These are phyloP conservation scores for Calyptomena viridis DNA, from an alignment of 2,113 vertebrate genomes.

Conservation along the genomic window DNA sequence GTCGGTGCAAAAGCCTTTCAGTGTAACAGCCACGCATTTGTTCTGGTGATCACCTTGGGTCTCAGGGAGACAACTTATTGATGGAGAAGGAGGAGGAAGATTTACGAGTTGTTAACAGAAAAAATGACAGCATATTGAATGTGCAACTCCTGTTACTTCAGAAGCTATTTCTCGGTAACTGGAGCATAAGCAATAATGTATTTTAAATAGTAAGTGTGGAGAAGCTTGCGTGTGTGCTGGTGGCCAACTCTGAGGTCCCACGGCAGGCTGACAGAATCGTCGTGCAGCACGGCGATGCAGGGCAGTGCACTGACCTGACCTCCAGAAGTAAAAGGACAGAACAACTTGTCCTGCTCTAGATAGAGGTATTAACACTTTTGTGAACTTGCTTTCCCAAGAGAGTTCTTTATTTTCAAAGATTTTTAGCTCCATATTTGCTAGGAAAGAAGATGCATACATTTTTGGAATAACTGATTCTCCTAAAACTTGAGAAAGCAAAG, in stretches of 20 bases:
- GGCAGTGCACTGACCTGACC: not conserved
- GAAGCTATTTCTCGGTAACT: not conserved
- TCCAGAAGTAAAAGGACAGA: not conserved
- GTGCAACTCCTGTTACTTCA: not conserved
- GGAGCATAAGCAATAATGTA: not conserved
- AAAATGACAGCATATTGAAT: not conserved
- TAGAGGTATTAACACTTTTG: not conserved
- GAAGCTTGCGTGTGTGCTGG: fast-evolving
- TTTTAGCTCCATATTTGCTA: not conserved
- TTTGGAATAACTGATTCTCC: not conserved
- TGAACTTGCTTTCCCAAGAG: not conserved
- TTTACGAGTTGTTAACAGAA: not conserved
- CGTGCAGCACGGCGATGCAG: fast-evolving
- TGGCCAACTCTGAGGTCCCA: not conserved
- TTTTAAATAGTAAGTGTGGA: fast-evolving
- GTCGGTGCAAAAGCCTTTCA: fast-evolving
- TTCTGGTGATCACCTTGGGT: not conserved
- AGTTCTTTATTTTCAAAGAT: not conserved
- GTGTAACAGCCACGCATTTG: fast-evolving
- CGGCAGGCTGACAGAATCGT: fast-evolving
- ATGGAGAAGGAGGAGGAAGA: not conserved
- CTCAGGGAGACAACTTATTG: not conserved
- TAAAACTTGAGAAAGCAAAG: not conserved
- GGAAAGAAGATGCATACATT: not conserved
- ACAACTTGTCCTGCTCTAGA: not conserved